phyloP scores from a whole-genome alignment of 2,113 vertebrate genomes.

The Circaetus cinerascens region DNA sequence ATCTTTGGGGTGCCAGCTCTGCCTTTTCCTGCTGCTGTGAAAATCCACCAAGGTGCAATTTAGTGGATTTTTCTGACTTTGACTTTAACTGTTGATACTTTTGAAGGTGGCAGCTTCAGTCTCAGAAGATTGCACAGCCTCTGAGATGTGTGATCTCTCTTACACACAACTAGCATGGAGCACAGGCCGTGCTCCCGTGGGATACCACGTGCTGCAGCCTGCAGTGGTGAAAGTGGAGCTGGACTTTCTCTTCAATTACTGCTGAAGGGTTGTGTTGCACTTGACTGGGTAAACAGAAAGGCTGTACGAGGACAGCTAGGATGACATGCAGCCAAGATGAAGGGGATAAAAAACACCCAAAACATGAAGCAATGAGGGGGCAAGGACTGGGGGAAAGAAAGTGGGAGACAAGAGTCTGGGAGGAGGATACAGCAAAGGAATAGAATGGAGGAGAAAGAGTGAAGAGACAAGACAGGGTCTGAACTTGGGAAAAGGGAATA shows the following conservation, averaged over 20 bases:
- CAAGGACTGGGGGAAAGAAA: neutral
- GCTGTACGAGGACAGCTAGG: neutral
- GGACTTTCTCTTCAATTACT: neutral
- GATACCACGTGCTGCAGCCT: neutral
- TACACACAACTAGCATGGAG: rapidly evolving
- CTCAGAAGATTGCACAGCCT: neutral
- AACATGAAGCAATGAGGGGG: neutral
- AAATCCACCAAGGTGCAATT: neutral
- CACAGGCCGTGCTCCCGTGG: rapidly evolving
- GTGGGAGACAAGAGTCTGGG: neutral
- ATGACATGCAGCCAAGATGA: neutral
- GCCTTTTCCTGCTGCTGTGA: neutral
- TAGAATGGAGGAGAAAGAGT: neutral
- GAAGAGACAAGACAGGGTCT: neutral
- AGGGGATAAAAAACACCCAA: neutral
- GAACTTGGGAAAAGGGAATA: neutral
- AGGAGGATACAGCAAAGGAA: neutral
- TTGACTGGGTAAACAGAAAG: neutral
- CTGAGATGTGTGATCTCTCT: neutral
- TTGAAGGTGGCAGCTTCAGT: neutral
- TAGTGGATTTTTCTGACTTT: neutral
- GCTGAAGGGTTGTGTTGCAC: neutral
- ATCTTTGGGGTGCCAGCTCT: neutral
- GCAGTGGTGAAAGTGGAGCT: neutral
- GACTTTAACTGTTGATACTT: neutral